phyloP scores from a whole-genome alignment of 2,888 invertebrate species.

The Eupithecia insigniata region DNA sequence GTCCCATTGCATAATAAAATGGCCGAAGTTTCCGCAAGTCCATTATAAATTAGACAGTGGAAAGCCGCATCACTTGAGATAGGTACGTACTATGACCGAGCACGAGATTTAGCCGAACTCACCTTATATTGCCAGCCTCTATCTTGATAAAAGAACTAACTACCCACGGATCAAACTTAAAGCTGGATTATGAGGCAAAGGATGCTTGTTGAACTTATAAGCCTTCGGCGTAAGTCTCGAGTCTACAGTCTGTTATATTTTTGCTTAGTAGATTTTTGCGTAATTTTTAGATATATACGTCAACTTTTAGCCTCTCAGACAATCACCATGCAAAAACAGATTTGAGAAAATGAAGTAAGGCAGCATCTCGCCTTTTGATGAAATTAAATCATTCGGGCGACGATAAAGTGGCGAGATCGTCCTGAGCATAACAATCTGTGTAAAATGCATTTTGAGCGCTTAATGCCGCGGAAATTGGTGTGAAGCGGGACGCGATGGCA shows the following conservation, averaged over 20 bases:
- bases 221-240: slow-evolving; percentile 46
- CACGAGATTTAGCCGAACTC: slow-evolving; percentile 79
- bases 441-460: slow-evolving; percentile 77
- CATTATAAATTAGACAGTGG: slow-evolving; percentile 84
- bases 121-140: slow-evolving; percentile 71
- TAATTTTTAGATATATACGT: neutral
- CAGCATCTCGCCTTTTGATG: slow-evolving; percentile 27
- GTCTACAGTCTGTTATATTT: neutral
- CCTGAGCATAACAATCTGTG: slow-evolving; percentile 71
- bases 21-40: slow-evolving; percentile 83
- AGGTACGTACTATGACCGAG: slow-evolving; percentile 83
- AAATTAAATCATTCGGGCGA: slow-evolving; percentile 55
- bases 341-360: slow-evolving; percentile 5
- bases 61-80: slow-evolving; percentile 83
- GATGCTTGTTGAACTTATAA: slow-evolving; percentile 43
- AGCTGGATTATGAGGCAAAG: slow-evolving; percentile 67
- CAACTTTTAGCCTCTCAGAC: neutral
- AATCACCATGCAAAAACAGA: neutral
- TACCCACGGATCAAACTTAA: slow-evolving; percentile 79
- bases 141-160: slow-evolving; percentile 83
- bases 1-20: slow-evolving; percentile 84
- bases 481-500: slow-evolving; percentile 67
- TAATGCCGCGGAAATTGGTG: slow-evolving; percentile 77
- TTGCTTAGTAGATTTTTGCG: neutral
- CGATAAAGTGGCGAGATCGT: slow-evolving; percentile 64